Percentiles rank a stretch among this genome's conserved stretches.
phyloP scores from a whole-genome alignment of 2,888 invertebrate species.

The Hypercompe scribonia region DNA sequence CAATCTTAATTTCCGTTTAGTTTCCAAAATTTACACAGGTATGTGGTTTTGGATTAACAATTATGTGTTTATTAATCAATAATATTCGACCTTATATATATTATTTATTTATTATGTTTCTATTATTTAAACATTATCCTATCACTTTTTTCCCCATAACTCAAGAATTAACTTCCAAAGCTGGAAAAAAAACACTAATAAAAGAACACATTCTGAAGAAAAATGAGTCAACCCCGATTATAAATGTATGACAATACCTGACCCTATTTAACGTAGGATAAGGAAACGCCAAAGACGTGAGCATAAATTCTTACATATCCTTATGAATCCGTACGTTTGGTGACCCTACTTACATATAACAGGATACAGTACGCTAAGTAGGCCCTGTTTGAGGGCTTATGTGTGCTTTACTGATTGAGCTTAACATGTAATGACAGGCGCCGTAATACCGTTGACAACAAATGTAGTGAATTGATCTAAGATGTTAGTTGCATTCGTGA shows the following conservation, averaged over 20 bases:
- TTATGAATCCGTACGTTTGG: not conserved
- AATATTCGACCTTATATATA: no score
- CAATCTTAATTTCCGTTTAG: not conserved
- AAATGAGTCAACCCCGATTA: not conserved
- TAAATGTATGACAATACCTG: not conserved
- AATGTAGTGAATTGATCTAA: slow-evolving; percentile 26
- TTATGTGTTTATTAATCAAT: no score
- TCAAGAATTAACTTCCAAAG: no score
- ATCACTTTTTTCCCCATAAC: no score
- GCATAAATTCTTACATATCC: not conserved
- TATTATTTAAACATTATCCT: no score
- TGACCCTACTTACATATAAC: slow-evolving; percentile 25
- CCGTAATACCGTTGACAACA: slow-evolving; percentile 44
- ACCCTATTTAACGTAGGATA: not conserved
- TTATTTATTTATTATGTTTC: not conserved
- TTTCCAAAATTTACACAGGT: not conserved
- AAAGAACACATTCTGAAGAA: not conserved
- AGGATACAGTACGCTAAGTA: slow-evolving; percentile 46
- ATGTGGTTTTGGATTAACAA: no score
- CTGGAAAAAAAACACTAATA: not conserved
- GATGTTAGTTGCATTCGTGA: slow-evolving; percentile 10
- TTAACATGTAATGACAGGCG: slow-evolving; percentile 41
- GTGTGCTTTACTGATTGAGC: slow-evolving; percentile 46
- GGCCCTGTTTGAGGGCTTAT: slow-evolving; percentile 51
- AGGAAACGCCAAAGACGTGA: not conserved